Conservation (phyloP, 2,113 vertebrate genomes). For the Eptesicus fuscus region DNA sequence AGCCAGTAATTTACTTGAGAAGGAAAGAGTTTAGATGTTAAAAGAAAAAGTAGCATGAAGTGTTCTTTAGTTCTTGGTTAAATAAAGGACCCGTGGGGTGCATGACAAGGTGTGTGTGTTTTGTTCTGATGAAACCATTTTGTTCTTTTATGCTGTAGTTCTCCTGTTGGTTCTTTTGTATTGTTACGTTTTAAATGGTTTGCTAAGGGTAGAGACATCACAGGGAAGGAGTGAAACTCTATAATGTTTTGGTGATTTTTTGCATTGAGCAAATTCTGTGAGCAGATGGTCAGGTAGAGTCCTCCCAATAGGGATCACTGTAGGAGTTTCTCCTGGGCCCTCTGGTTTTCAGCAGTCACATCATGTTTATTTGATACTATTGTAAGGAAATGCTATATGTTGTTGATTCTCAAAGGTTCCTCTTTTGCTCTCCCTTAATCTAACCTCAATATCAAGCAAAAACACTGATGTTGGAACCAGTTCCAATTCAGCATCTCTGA, state of each 20-base stretch:
- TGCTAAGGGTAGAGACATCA: background rate
- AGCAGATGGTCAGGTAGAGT: background rate
- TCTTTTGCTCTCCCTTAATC: background rate
- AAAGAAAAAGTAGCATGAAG: background rate
- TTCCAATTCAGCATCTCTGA: background rate
- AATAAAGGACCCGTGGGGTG: background rate
- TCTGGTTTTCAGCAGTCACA: background rate
- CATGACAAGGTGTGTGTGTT: background rate
- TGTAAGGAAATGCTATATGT: background rate
- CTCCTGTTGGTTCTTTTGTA: background rate
- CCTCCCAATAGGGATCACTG: rapidly evolving
- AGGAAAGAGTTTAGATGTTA: background rate
- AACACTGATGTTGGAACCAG: background rate
- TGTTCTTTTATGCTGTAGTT: background rate
- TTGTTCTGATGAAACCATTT: background rate
- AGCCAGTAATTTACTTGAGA: constrained; percentile 2
- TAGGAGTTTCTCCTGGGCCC: background rate
- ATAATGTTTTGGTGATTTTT: background rate
- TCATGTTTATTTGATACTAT: background rate
- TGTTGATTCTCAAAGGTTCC: rapidly evolving
- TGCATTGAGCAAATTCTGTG: background rate
- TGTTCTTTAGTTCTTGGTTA: background rate
- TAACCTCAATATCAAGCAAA: background rate
- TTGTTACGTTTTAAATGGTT: background rate
- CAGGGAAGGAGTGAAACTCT: background rate